These are phyloP conservation scores for Drosophila lacteicornis DNA, from an alignment of 1,140 invertebrate species.

Conservation along the genomic window DNA sequence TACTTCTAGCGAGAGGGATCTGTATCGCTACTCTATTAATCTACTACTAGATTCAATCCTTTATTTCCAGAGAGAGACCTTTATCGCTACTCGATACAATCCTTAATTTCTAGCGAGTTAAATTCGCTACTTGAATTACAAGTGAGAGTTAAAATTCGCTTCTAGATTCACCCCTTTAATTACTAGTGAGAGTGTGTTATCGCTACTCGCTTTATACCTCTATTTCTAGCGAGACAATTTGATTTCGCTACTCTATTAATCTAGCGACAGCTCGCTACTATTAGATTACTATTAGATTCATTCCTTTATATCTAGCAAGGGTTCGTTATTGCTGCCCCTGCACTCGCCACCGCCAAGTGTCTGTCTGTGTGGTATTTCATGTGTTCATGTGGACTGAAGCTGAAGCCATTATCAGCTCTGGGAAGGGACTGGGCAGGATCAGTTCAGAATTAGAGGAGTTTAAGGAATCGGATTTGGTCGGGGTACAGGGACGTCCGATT, in stretches of 20 bases:
- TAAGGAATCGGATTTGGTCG: conserved; percentile 1
- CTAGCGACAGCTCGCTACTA: no score
- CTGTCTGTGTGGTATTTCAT: conserved; percentile 24
- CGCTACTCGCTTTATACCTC: no score
- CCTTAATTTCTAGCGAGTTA: no score
- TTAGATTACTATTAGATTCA: background rate
- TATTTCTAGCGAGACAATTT: background rate
- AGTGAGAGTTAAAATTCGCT: background rate
- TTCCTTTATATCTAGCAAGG: background rate
- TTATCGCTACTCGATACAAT: no score
- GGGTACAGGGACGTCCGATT: conserved; percentile 14
- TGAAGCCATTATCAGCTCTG: background rate
- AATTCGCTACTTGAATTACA: no score
- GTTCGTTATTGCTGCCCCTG: conserved; percentile 70
- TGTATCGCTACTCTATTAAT: no score
- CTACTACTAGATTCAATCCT: no score
- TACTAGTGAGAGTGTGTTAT: background rate
- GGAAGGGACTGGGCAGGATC: conserved; percentile 10
- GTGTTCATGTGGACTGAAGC: conserved; percentile 24
- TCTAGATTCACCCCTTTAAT: no score
- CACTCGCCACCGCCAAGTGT: conserved; percentile 47
- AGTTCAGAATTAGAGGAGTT: background rate
- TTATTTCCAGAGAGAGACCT: no score
- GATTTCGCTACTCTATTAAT: background rate
- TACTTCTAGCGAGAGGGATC: no score